Evolutionary conservation across 2,113 vertebrate genomes (phyloP).

Genomic region (Osmerus eperlanus): DNA sequence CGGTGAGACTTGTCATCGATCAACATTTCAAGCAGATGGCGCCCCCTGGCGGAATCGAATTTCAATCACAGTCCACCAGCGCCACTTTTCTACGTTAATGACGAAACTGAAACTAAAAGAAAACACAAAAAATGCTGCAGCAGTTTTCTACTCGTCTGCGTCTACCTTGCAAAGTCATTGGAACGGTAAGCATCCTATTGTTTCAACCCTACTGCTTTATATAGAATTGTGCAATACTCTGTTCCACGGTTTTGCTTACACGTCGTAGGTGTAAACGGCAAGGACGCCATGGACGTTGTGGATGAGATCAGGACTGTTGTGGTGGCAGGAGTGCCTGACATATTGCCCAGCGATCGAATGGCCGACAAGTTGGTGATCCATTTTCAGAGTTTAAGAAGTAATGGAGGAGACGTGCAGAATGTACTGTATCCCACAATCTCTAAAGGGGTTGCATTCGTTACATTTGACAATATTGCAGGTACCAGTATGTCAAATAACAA

Average conservation of each 20-base stretch:
- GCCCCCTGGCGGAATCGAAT: constrained; percentile 12
- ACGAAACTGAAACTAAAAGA: background rate
- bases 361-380: constrained; percentile 54
- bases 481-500: constrained; percentile 42
- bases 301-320: constrained; percentile 37
- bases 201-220: too few relatives aligned
- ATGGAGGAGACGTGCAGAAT: constrained; percentile 54
- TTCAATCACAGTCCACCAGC: background rate
- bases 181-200: too few relatives aligned
- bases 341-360: constrained; percentile 33
- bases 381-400: constrained; percentile 48
- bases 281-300: background rate
- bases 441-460: constrained; percentile 54
- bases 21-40: constrained; percentile 8
- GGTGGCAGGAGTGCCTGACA: constrained; percentile 46
- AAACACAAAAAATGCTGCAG: background rate
- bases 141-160: too few relatives aligned
- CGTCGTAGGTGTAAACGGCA: background rate
- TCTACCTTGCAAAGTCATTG: too few relatives aligned
- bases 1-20: too few relatives aligned
- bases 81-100: background rate
- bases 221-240: too few relatives aligned
- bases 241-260: too few relatives aligned
- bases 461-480: constrained; percentile 51
- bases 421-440: constrained; percentile 39